A percentile compares a stretch with the other conserved stretches of the same genome.
phyloP scores from a whole-genome alignment of 2,888 invertebrate genomes.

The Phania funesta region DNA sequence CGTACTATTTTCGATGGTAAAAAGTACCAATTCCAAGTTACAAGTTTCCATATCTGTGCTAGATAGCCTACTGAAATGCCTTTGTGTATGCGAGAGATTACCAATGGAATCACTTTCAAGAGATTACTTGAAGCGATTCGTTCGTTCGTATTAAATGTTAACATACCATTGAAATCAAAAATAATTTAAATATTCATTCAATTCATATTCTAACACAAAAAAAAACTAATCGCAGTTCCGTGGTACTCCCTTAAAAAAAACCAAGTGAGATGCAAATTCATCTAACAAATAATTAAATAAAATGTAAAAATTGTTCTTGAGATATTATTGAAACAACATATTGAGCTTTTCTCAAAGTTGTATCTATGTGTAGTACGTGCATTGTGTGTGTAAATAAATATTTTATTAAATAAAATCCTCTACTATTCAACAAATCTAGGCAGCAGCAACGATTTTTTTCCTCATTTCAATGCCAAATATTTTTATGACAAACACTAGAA shows the following conservation, averaged over 20 bases:
- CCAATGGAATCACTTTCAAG: slow-evolving; percentile 60
- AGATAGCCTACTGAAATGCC: slow-evolving; percentile 23
- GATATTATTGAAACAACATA: neutral
- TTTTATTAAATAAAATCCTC: neutral
- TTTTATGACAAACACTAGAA: slow-evolving; percentile 5
- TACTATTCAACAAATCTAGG: slow-evolving; percentile 3
- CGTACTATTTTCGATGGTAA: too few species aligned
- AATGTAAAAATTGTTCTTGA: neutral
- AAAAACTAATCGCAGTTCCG: slow-evolving; percentile 7
- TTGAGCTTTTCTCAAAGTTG: neutral
- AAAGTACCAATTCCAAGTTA: slow-evolving; percentile 45
- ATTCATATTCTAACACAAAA: slow-evolving; percentile 10
- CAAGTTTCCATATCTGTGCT: slow-evolving; percentile 8
- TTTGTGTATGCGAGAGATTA: slow-evolving; percentile 36
- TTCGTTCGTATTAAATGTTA: slow-evolving; percentile 60
- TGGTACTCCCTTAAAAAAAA: slow-evolving; percentile 6
- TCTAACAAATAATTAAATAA: slow-evolving; percentile 5
- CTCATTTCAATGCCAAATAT: slow-evolving; percentile 60
- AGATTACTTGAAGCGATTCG: slow-evolving; percentile 63
- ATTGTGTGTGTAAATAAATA: neutral
- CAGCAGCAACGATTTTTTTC: slow-evolving; percentile 42
- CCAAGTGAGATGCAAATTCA: slow-evolving; percentile 26
- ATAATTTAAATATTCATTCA: slow-evolving; percentile 28
- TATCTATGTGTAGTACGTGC: neutral
- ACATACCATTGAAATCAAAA: slow-evolving; percentile 25